Evolutionary conservation across 2,888 invertebrate genomes (phyloP), one percentile per base, ranked within the genome.

Genomic region (Enchytraeus crypticus): DNA sequence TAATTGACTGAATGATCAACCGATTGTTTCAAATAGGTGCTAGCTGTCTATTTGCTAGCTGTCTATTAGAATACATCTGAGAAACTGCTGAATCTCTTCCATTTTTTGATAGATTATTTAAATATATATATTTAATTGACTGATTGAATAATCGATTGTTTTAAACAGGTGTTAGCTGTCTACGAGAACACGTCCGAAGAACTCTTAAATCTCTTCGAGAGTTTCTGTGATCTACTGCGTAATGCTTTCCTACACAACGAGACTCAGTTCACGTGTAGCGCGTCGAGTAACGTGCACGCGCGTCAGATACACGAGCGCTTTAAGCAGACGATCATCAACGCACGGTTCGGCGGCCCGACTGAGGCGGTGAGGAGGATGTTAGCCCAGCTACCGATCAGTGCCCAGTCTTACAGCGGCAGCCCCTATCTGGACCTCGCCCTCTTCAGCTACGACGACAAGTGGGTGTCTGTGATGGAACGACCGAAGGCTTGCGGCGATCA

Each of bases 401-500:
- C 92, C 1, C 96, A 96, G 81, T 92, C 92, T 0, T 95, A 90
- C 74, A 89, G 90, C 68, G 87, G 88, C 61, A 90, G 92, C 43
- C 96, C 95, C 0, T 96, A 95, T 79, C 83, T 96, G 59, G 95
- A 96, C 80, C 83, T 90, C 67, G 87, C 89, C 1, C 81, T 95
- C 29, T 96, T 93, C 77, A 63, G 67, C 55, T 96, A 95, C 74
- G 95, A 96, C 74, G 93, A 95, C 76, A 92, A 92, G 78, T 90
- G 90, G 87, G 89, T 96, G 0, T 93, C 95, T 0, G 88, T 90
- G 51, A 87, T 95, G 87, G 95, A 96, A 80, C 83, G 95, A 60
- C 96, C 96, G 0, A 95, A 92, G 80, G 88, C 89, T 30, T 91
- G 90, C 79, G 89, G 89, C 59, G 90, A 92, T 80, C 88, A 89